A percentile compares a stretch with the other conserved stretches of the same genome.
Conservation (phyloP, 1,140 invertebrate species). For the Aphis gossypii region DNA sequence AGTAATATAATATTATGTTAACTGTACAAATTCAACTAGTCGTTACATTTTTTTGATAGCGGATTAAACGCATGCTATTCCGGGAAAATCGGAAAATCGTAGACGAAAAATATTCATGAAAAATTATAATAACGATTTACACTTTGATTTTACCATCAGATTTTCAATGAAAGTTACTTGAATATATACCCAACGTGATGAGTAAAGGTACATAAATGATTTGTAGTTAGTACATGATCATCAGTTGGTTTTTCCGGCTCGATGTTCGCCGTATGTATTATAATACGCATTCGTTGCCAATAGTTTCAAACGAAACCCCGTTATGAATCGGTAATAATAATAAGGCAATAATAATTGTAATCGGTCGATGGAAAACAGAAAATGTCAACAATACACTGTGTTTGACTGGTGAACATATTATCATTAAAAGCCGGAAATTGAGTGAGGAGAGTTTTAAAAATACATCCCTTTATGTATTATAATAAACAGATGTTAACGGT, state of each 20-base stretch:
- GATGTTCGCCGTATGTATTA: background rate
- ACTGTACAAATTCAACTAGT: background rate
- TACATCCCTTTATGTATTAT: constrained; percentile 9
- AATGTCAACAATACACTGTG: background rate
- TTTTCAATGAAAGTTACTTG: too few relatives aligned
- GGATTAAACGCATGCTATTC: too few relatives aligned
- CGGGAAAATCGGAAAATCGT: background rate
- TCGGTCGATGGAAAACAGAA: background rate
- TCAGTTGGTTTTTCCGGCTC: too few relatives aligned
- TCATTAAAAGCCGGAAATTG: background rate
- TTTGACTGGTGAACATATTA: background rate
- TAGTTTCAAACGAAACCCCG: background rate
- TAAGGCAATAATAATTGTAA: background rate
- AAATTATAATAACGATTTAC: too few relatives aligned
- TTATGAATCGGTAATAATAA: background rate
- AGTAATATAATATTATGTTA: too few relatives aligned
- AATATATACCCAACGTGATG: too few relatives aligned
- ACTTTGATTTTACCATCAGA: too few relatives aligned
- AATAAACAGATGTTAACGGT: constrained; percentile 8
- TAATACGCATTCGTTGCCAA: background rate
- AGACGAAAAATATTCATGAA: background rate
- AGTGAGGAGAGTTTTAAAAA: background rate
- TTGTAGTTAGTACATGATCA: background rate
- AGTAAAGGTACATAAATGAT: background rate
- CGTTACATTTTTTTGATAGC: background rate